Conservation (phyloP, 2,113 vertebrate species). For the Anthoscopus minutus region DNA sequence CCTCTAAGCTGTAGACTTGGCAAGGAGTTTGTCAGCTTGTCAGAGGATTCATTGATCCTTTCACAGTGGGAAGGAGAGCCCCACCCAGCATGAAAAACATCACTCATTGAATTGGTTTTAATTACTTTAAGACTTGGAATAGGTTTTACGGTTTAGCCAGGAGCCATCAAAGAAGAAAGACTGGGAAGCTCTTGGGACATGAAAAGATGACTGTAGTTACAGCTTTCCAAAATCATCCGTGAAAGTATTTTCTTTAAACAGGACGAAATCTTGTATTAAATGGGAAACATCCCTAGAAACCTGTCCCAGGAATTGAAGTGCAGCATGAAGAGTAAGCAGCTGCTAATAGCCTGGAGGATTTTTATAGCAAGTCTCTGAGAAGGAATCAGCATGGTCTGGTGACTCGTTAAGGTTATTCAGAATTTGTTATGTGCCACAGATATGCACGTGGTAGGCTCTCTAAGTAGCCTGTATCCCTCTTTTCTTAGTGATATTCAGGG, state of each 20-base stretch:
- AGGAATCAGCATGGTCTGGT: background rate
- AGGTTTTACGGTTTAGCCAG: background rate
- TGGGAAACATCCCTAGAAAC: background rate
- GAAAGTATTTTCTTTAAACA: background rate
- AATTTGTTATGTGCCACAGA: background rate
- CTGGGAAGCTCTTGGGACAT: background rate
- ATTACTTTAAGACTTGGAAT: background rate
- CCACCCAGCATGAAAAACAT: background rate
- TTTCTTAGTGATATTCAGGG: background rate
- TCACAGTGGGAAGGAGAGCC: background rate
- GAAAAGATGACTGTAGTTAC: background rate
- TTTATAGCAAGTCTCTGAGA: background rate
- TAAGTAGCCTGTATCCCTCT: background rate
- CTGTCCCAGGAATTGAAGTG: background rate
- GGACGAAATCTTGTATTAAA: background rate
- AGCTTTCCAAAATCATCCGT: background rate
- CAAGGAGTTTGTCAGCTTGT: background rate
- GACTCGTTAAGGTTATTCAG: background rate
- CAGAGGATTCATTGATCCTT: background rate
- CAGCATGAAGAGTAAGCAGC: background rate
- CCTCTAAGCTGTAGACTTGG: background rate
- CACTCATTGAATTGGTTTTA: background rate
- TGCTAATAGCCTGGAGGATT: background rate
- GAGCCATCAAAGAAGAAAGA: background rate
- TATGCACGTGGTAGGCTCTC: accelerated